Percentiles rank a stretch among this genome's conserved stretches.
Conservation (phyloP, 2,113 vertebrate species). For the Tylochromis polylepis region DNA sequence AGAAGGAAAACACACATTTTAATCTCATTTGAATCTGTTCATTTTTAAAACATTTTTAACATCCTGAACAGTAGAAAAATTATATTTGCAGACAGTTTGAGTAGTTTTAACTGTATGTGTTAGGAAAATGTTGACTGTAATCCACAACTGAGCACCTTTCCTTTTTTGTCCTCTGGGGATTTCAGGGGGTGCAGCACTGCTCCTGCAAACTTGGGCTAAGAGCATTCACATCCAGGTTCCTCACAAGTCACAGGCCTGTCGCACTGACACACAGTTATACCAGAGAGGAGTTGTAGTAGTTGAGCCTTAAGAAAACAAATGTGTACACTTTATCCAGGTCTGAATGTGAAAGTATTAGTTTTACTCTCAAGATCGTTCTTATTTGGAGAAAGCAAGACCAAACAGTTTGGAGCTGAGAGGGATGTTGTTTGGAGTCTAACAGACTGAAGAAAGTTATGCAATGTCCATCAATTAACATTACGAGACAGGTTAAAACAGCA, state of each 20-base stretch:
- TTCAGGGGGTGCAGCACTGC: no score
- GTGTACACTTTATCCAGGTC: background rate
- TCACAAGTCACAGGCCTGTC: no score
- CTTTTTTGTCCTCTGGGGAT: background rate
- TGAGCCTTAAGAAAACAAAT: rapidly evolving
- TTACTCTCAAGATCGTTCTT: background rate
- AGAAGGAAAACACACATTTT: background rate
- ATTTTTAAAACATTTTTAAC: background rate
- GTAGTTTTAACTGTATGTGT: background rate
- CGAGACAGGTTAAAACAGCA: background rate
- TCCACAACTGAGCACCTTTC: background rate
- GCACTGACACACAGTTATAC: background rate
- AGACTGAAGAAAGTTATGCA: background rate
- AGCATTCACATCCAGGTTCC: no score
- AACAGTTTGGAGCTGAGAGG: background rate
- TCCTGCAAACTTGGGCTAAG: no score
- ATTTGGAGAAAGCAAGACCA: rapidly evolving
- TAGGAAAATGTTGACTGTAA: background rate
- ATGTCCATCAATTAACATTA: rapidly evolving
- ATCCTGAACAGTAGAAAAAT: background rate
- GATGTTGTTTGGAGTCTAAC: background rate
- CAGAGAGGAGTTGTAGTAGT: background rate
- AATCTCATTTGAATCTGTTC: background rate
- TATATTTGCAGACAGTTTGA: background rate
- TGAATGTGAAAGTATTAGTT: background rate